A percentile compares a stretch with the other conserved stretches of the same genome.
These are phyloP conservation scores for Pararge aegeria DNA, from an alignment of 1,140 invertebrate species.

Conservation along the genomic window DNA sequence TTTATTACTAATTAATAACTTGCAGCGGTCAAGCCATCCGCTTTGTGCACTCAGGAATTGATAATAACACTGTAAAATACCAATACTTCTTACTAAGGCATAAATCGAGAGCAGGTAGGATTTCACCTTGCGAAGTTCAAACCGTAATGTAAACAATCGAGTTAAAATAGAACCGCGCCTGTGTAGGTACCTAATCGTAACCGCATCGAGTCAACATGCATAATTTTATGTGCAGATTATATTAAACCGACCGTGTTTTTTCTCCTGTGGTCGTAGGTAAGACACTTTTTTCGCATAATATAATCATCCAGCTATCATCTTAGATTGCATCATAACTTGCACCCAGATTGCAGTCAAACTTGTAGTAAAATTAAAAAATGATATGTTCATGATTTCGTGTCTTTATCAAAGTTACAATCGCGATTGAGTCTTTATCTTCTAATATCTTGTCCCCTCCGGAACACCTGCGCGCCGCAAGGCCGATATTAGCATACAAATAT, in stretches of 20 bases:
- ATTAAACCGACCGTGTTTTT: neutral
- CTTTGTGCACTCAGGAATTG: no score
- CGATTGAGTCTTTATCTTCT: neutral
- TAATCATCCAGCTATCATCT: no score
- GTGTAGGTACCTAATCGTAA: neutral
- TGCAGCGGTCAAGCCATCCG: no score
- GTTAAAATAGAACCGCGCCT: conserved; percentile 22
- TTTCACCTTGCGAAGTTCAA: conserved; percentile 2
- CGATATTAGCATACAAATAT: conserved; percentile 41
- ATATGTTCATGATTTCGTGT: neutral
- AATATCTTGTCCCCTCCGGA: neutral
- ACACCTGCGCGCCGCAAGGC: conserved; percentile 32
- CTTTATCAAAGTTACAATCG: neutral
- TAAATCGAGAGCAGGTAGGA: neutral
- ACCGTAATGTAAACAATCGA: conserved; percentile 23
- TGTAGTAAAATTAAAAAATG: no score
- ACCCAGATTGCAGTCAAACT: no score
- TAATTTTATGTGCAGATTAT: neutral
- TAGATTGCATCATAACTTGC: no score
- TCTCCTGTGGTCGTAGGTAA: no score
- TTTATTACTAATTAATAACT: no score
- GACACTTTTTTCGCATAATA: no score
- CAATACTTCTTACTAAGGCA: neutral
- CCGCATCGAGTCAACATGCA: no score
- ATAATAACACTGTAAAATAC: no score